Base-by-base conservation (phyloP, 2,888 invertebrate genomes). In the Lycophotia porphyrea region DNA sequence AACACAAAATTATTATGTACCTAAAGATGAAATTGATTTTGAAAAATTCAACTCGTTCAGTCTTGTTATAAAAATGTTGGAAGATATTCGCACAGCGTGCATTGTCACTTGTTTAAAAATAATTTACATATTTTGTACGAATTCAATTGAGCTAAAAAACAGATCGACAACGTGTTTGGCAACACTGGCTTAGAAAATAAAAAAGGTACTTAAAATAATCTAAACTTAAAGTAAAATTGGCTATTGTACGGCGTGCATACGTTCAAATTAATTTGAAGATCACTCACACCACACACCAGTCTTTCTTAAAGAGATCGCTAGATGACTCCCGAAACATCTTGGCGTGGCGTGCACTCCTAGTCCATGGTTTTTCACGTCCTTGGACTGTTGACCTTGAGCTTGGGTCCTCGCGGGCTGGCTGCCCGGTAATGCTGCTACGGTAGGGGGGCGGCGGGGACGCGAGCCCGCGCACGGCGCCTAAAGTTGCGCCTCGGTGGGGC, bases 291-390 rank as follows among this genome's bases (percentile, higher is more conserved):
- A 84, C 88, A 91, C 91, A 90, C 90, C 91, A 92, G 89, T 92
- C 88, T 89, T 85, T 88, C 87, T 76, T 85, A 86, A 88, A 88
- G 88, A 90, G 90, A 89, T 91, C 91, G 91, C 89, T 90, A 87
- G 80, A 85, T 87, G 87, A 87, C 88, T 88, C 87, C 81, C 74
- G 78, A 87, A 84, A 87, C 87, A 82, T 85, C 90, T 88, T 89
- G 92, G 92, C 90, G 92, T 89, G 91, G 88, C 89, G 84, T 88
- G 74, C 82, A 79, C 78, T 81, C 63, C 52, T 60, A 80, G 87
- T 93, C 94, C 94, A 91, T 83, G 94, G 94, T 92, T 89, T 95
- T 95, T 95, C 95, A 96, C 91, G 89, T 91, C 95, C 94, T 86
- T 91, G 94, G 91, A 93, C 90, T 76, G 87, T 90, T 87, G 89